Percentiles rank a stretch among this genome's conserved stretches.
Conservation (phyloP, 2,113 vertebrate genomes). For the Uropsilus gracilis region DNA sequence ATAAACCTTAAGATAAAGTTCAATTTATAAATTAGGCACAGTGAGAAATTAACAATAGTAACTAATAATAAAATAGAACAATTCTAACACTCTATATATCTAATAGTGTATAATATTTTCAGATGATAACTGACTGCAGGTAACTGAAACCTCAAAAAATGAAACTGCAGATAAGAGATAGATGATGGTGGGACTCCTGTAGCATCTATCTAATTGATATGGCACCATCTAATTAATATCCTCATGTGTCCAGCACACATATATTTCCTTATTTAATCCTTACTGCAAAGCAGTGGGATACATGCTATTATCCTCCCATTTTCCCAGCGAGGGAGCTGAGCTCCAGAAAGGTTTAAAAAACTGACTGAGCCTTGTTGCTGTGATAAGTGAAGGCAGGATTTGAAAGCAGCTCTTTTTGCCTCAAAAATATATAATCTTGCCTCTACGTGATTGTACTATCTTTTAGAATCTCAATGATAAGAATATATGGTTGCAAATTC, state of each 20-base stretch:
- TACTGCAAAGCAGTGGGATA: not conserved
- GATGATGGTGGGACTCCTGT: too few relatives aligned
- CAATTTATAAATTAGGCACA: not conserved
- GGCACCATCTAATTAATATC: not conserved
- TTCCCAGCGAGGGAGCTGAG: not conserved
- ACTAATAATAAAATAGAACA: not conserved
- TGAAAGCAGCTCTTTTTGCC: not conserved
- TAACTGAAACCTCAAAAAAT: not conserved
- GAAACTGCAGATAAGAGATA: too few relatives aligned
- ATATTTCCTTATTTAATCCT: not conserved
- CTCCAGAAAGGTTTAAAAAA: not conserved
- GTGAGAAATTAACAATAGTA: not conserved
- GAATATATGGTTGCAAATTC: not conserved
- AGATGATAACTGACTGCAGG: not conserved
- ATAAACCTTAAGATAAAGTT: not conserved
- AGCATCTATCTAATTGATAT: not conserved
- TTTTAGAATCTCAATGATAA: not conserved
- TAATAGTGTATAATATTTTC: not conserved
- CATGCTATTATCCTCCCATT: not conserved
- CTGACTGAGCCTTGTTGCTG: not conserved
- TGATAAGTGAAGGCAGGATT: not conserved
- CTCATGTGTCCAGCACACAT: not conserved
- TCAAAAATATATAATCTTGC: not conserved
- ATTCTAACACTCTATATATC: not conserved
- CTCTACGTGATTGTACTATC: not conserved